phyloP scores from a whole-genome alignment of 1,140 invertebrate genomes.

The Metopolophium dirhodum region DNA sequence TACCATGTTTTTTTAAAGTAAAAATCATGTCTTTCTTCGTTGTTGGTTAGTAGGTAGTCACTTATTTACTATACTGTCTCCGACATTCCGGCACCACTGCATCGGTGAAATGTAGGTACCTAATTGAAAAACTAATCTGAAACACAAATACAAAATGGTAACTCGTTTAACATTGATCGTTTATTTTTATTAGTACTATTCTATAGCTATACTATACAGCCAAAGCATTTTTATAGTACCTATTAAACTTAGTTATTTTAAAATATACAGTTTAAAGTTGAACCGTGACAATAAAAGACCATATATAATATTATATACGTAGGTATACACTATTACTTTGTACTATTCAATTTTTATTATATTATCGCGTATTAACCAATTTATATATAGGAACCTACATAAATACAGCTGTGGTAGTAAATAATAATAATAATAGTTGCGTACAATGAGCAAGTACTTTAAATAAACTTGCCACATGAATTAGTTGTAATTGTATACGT shows the following conservation, averaged over 20 bases:
- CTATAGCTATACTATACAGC: background rate
- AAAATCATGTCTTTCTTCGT: background rate
- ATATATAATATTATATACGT: background rate
- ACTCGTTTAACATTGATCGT: background rate
- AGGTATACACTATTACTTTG: background rate
- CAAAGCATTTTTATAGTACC: constrained; percentile 26
- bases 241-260: background rate
- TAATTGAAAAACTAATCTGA: background rate
- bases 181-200: constrained; percentile 30
- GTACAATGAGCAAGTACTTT: background rate
- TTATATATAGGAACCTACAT: background rate
- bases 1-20: background rate
- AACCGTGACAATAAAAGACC: background rate
- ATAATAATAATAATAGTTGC: background rate
- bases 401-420: background rate
- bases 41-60: background rate
- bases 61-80: background rate
- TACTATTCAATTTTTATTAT: constrained; percentile 16
- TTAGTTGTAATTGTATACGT: background rate
- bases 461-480: background rate
- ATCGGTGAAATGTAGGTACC: background rate
- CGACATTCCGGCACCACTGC: background rate
- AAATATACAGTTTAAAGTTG: background rate
- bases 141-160: background rate
- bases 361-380: background rate